Conservation (phyloP, 1,140 invertebrate genomes). For the Lepidotrigona ventralis region DNA sequence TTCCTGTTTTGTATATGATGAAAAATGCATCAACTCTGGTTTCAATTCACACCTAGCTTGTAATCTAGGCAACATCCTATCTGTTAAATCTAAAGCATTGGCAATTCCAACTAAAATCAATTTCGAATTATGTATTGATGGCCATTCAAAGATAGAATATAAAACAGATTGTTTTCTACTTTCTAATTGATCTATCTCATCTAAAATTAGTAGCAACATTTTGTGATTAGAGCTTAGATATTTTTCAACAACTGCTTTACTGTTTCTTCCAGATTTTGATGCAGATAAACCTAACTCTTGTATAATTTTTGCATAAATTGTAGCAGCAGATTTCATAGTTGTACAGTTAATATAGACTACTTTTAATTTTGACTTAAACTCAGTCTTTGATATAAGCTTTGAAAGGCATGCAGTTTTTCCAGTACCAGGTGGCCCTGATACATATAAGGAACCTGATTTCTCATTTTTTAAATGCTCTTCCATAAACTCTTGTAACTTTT, state of each 20-base stretch:
- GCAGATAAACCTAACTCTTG: slow-evolving; percentile 82
- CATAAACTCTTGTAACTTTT: slow-evolving; percentile 86
- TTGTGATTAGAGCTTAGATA: slow-evolving; percentile 83
- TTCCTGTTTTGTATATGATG: slow-evolving; percentile 94
- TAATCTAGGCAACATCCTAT: slow-evolving; percentile 92
- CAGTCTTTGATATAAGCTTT: slow-evolving; percentile 84
- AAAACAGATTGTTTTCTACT: slow-evolving; percentile 92
- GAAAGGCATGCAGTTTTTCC: slow-evolving; percentile 95
- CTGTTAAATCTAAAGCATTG: slow-evolving; percentile 97
- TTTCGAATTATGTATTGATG: slow-evolving; percentile 84
- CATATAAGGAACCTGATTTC: slow-evolving; percentile 91
- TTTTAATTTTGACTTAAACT: slow-evolving; percentile 83
- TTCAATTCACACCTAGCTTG: slow-evolving; percentile 87
- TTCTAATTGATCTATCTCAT: slow-evolving; percentile 97
- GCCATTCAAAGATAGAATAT: slow-evolving; percentile 97
- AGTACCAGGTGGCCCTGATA: slow-evolving; percentile 97
- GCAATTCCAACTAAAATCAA: slow-evolving; percentile 95
- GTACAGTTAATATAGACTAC: slow-evolving; percentile 92
- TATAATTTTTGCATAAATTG: slow-evolving; percentile 87
- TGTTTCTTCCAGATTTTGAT: slow-evolving; percentile 81
- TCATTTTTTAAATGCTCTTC: slow-evolving; percentile 83
- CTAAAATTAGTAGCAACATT: slow-evolving; percentile 91
- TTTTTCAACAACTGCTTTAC: slow-evolving; percentile 84
- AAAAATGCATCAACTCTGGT: slow-evolving; percentile 91
- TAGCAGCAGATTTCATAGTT: slow-evolving; percentile 86